These are phyloP conservation scores for Chironex yamaguchii DNA, from an alignment of 30 jellyfish, hydroid and myxozoan species.

Conservation along the genomic window DNA sequence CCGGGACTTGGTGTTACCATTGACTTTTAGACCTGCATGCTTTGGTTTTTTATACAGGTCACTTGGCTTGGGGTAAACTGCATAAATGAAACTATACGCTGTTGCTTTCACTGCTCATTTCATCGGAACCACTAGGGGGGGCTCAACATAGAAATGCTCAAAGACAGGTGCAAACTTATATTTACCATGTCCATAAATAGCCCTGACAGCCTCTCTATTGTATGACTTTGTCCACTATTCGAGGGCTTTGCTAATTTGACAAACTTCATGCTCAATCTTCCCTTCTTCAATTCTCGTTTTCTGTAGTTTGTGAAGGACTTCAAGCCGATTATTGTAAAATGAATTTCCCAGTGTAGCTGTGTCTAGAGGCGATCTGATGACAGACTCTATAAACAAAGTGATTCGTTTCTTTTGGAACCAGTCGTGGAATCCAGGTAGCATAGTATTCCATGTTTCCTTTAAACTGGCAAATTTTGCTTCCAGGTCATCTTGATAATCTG, in stretches of 20 bases:
- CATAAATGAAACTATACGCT: slow-evolving; percentile 2
- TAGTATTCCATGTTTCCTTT: slow-evolving; percentile 33
- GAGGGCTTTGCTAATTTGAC: slow-evolving; percentile 46
- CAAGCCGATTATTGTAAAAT: slow-evolving; percentile 23
- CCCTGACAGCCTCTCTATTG: slow-evolving; percentile 21
- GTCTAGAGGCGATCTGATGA: slow-evolving; percentile 40
- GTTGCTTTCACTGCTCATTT: too few species aligned
- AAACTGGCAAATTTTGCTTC: slow-evolving; percentile 45
- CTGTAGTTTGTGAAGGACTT: slow-evolving; percentile 38
- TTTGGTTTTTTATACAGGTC: slow-evolving; percentile 6
- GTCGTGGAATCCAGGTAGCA: slow-evolving; percentile 25
- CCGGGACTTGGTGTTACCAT: slow-evolving; percentile 42
- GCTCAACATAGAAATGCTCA: too few species aligned
- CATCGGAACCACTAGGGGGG: too few species aligned
- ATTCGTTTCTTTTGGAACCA: slow-evolving; percentile 18
- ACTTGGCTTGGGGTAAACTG: slow-evolving; percentile 10
- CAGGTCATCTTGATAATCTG: slow-evolving; percentile 18
- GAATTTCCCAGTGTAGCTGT: slow-evolving; percentile 44
- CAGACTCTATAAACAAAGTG: slow-evolving; percentile 7
- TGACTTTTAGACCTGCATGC: slow-evolving; percentile 9
- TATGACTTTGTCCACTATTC: slow-evolving; percentile 40
- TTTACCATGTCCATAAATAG: slow-evolving; percentile 12
- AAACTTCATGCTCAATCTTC: slow-evolving; percentile 46
- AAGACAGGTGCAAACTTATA: slow-evolving; percentile 23
- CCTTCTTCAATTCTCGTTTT: slow-evolving; percentile 25